A percentile compares a stretch with the other conserved stretches of the same genome.
Evolutionary conservation across 1,140 invertebrate species (phyloP).

Genomic region (Portunus trituberculatus): DNA sequence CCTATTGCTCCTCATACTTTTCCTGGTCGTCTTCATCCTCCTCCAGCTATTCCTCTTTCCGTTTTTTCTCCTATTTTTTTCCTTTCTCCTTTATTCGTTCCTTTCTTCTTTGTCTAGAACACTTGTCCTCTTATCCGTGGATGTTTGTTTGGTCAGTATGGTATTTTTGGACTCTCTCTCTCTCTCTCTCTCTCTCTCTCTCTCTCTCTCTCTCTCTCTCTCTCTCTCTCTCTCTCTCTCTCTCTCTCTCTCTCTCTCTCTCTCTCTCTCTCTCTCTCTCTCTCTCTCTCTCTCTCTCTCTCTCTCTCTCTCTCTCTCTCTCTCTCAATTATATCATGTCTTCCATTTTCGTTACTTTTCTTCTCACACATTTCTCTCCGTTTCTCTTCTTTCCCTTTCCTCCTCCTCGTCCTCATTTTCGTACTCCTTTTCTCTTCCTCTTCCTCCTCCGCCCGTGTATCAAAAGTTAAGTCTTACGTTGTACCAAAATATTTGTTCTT

Average conservation of each 20-base stretch:
- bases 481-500: no score
- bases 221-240: background rate
- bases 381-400: background rate
- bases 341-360: background rate
- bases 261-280: constrained; percentile 4
- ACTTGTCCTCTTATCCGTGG: background rate
- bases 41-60: background rate
- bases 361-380: background rate
- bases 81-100: background rate
- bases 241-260: background rate
- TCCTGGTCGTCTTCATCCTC: background rate
- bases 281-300: background rate
- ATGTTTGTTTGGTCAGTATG: background rate
- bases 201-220: background rate
- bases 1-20: background rate
- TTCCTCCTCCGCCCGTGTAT: background rate
- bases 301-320: background rate
- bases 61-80: background rate
- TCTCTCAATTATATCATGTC: background rate
- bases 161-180: background rate
- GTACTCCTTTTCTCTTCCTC: background rate
- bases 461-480: no score
- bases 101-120: background rate
- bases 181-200: background rate
- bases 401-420: background rate